Evolutionary conservation across 2,888 invertebrate species (phyloP), one percentile per base, ranked within the genome.

Genomic region (Gymnosoma rotundatum): DNA sequence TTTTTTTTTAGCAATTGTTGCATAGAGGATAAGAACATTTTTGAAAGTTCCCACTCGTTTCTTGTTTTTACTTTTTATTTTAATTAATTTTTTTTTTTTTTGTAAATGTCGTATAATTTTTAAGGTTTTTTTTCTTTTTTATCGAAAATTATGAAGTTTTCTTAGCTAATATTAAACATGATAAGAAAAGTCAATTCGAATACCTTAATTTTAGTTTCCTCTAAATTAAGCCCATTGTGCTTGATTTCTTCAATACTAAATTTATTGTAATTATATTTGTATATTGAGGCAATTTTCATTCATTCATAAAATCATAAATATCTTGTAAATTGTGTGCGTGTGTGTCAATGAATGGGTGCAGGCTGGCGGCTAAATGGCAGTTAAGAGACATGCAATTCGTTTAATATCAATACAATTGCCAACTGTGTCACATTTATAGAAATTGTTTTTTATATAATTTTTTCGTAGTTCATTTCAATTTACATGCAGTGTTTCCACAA

Each of bases 361-460:
- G 84, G 60, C 80, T 78, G 83, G 76, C 83, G 83, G 83, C 83
- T 79, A 74, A 83, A 83, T 79, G 78, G 58, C 83, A 83, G 80
- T 83, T 83, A 73, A 45, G 67, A 74, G 80, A 84, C 83, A 82
- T 83, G 81, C 83, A 70, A 85, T 84, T 80, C 56, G 56, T 63
- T 75, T 78, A 50, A 75, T 64, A 76, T 72, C 78, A 84, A 75
- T 80, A 64, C 70, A 74, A 63, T 73, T 86, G 86, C 86, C 87
- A 87, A 87, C 82, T 86, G 76, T 87, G 88, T 86, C 86, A 83
- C 63, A 81, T 74, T 67, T 61, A 72, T 83, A 73, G 61, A 78
- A 60, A 78, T 67, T 61, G n/a, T 36, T 50, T 72, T 58, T 32
- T 18, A 63, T 52, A 5, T 16, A 0, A n/a, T n/a, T 7, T 52